Evolutionary conservation across 2,113 vertebrate species (phyloP).

Genomic region (Odocoileus virginianus): DNA sequence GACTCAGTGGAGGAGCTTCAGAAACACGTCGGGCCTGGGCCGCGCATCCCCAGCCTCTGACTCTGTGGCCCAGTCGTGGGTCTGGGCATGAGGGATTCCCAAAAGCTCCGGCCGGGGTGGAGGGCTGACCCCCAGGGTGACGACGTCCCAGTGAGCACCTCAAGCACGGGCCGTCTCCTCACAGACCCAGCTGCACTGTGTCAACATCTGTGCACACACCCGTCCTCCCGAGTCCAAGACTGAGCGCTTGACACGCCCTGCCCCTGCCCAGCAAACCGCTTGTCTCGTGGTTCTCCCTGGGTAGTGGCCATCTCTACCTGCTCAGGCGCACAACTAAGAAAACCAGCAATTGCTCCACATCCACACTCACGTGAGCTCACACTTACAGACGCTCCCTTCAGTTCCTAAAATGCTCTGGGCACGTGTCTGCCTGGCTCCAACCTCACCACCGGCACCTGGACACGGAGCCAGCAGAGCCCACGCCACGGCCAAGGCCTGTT

Average conservation of each 20-base stretch:
- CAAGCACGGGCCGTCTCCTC: neutral
- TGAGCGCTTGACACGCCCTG: fast-evolving
- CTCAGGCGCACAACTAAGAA: neutral
- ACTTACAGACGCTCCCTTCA: neutral
- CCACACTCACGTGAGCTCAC: neutral
- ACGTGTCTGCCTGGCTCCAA: neutral
- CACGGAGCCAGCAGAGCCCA: neutral
- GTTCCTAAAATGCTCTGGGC: neutral
- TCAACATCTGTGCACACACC: neutral
- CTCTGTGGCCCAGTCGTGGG: neutral
- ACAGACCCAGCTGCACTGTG: neutral
- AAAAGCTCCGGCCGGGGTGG: neutral
- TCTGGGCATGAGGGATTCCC: neutral
- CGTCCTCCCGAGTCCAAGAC: neutral
- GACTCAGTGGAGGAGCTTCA: neutral
- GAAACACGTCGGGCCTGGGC: neutral
- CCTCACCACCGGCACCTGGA: neutral
- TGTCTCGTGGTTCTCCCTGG: neutral
- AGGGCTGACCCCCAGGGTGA: neutral
- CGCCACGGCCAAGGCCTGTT: neutral
- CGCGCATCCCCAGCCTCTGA: fast-evolving
- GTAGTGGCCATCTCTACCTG: neutral
- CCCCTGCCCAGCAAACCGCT: neutral
- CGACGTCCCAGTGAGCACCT: neutral
- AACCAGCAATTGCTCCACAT: neutral